Conservation (phyloP, 2,797 vertebrate genomes). For the Acomys russatus region DNA sequence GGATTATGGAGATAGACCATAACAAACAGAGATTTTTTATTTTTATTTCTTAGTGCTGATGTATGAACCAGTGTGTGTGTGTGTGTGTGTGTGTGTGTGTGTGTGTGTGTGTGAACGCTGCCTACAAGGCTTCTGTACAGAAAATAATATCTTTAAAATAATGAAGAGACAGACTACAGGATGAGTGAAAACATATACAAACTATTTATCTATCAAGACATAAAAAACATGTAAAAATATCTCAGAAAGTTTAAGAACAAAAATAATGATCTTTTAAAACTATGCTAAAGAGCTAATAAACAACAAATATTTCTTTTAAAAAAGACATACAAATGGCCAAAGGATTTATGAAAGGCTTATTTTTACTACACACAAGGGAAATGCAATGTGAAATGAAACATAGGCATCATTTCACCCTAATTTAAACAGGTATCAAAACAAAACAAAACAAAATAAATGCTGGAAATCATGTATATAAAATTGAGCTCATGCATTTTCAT, state of each 20-base stretch:
- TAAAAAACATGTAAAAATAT: background rate
- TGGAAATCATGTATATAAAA: background rate
- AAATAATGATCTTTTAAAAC: no score
- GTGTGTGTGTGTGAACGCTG: no score
- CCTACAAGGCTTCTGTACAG: background rate
- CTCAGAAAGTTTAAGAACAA: background rate
- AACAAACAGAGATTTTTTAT: background rate
- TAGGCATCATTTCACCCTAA: background rate
- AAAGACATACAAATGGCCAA: background rate
- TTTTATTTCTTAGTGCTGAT: background rate
- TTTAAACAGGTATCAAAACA: background rate
- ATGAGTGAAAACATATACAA: background rate
- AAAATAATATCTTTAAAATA: background rate
- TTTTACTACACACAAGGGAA: background rate
- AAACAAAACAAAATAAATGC: background rate
- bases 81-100: background rate
- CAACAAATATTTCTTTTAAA: background rate
- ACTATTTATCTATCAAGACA: background rate
- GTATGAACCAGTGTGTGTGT: background rate
- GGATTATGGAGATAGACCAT: background rate
- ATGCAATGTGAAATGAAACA: background rate
- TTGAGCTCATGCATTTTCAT: background rate
- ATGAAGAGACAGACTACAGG: background rate
- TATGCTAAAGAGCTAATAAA: background rate
- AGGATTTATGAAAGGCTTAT: background rate